Evolutionary conservation across 2,888 invertebrate genomes (phyloP), one percentile per base, ranked within the genome.

Genomic region (Limnephilus rhombicus): DNA sequence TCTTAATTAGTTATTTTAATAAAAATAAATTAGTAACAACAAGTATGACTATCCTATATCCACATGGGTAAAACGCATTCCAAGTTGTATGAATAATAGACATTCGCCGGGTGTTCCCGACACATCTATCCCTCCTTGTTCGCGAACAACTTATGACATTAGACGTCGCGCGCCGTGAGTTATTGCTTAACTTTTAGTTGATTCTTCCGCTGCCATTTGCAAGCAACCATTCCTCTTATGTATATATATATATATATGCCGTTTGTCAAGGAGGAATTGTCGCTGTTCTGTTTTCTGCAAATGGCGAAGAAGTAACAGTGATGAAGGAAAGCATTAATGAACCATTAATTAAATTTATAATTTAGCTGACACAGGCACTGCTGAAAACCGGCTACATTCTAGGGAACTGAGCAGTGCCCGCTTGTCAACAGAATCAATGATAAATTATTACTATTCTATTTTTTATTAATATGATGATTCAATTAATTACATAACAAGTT

Each of bases 31-130:
- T n/a, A 18, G 18, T 24, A 3, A 18, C 18, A 18, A 5, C 18
- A 68, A n/a, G 68, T 24, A 24, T 24, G 68, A 68, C 7, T 4
- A 34, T 34, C 82, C 31, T 82, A 82, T 82, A 82, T 34, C 34
- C 31, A 24, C 45, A 31, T 45, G 53, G 86, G 11, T 18, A n/a
- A 89, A 81, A 81, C 80, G 81, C 89, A 89, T 80, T 89, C 80
- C 34, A 81, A 89, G 86, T 86, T 86, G 86, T 45, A 86, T 91
- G 85, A 91, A 91, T 85, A 85, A 91, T 91, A 91, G 53, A 85
- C 45, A 80, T 34, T 37, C 68, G 80, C 85, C 85, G 91, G 89
- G 89, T 89, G 89, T 89, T 89, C 89, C n/a, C 81, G 89, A 89
- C 89, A 45, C 80, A 49, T 34, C 68, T 89, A 89, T 81, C 81